These are phyloP conservation scores for Nephrocerus scutellatus DNA, from an alignment of 2,888 invertebrate species.

Conservation along the genomic window DNA sequence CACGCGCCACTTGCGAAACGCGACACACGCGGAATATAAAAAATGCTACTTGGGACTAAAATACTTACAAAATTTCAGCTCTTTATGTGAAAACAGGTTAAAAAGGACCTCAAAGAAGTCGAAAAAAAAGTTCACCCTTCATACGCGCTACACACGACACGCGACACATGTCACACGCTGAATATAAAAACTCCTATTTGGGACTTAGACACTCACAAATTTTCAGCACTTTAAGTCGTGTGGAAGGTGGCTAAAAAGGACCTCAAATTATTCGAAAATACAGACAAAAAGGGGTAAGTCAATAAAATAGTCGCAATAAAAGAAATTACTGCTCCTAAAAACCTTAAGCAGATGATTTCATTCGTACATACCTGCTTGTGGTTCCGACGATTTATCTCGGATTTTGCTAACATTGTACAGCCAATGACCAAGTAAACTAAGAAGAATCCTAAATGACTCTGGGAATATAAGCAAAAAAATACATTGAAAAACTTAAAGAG, in stretches of 20 bases:
- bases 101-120: too few species aligned
- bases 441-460: slow-evolving; percentile 13
- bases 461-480: slow-evolving; percentile 6
- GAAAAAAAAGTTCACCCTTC: too few species aligned
- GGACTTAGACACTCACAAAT: too few species aligned
- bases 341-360: slow-evolving; percentile 19
- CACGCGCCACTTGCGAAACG: too few species aligned
- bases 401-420: slow-evolving; percentile 28
- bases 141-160: too few species aligned
- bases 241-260: slow-evolving; percentile 10
- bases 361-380: slow-evolving; percentile 33
- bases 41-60: too few species aligned
- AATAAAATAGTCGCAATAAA: slow-evolving; percentile 29
- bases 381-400: slow-evolving; percentile 33
- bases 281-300: slow-evolving; percentile 30
- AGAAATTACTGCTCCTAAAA: slow-evolving; percentile 21
- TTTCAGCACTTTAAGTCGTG: too few species aligned
- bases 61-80: too few species aligned
- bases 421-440: slow-evolving; percentile 23
- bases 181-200: too few species aligned
- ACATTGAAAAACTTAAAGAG: slow-evolving; percentile 8
- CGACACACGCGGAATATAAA: too few species aligned
- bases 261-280: slow-evolving; percentile 32
- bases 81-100: too few species aligned
- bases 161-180: too few species aligned